phyloP scores from a whole-genome alignment of 2,113 vertebrate species.

The Rhinolophus ferrumequinum region DNA sequence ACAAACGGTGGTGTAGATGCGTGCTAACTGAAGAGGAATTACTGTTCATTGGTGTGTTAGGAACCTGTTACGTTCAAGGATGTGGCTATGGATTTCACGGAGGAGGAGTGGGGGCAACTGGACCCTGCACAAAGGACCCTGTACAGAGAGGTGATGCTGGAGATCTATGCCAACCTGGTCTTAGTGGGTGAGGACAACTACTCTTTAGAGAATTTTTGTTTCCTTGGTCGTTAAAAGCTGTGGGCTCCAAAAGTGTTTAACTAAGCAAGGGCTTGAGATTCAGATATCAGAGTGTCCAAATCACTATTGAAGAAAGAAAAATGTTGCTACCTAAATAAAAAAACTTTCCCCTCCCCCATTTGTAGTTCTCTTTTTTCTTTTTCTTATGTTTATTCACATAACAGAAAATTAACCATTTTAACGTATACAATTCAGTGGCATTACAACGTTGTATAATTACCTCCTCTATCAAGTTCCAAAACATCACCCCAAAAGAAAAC shows the following conservation, averaged over 20 bases:
- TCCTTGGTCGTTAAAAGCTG: neutral
- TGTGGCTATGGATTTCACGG: neutral
- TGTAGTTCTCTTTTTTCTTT: neutral
- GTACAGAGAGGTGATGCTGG: neutral
- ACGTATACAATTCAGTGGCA: neutral
- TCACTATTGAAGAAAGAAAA: neutral
- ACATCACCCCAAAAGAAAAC: neutral
- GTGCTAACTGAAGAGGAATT: neutral
- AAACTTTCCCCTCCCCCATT: neutral
- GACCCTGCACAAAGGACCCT: neutral
- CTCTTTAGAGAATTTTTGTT: constrained; percentile 11
- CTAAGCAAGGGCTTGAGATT: neutral
- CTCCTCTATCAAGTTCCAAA: neutral
- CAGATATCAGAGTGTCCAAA: neutral
- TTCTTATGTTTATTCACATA: neutral
- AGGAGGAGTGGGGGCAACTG: neutral
- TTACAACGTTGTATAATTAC: neutral
- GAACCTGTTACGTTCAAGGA: constrained; percentile 13
- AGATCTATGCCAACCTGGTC: neutral
- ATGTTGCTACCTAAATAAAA: constrained; percentile 2
- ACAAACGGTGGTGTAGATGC: neutral
- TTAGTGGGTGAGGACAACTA: neutral
- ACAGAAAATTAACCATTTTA: neutral
- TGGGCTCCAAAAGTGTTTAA: neutral
- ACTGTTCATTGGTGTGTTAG: neutral